phyloP scores from a whole-genome alignment of 2,797 vertebrate species.

The Dromococcyx pavoninus region DNA sequence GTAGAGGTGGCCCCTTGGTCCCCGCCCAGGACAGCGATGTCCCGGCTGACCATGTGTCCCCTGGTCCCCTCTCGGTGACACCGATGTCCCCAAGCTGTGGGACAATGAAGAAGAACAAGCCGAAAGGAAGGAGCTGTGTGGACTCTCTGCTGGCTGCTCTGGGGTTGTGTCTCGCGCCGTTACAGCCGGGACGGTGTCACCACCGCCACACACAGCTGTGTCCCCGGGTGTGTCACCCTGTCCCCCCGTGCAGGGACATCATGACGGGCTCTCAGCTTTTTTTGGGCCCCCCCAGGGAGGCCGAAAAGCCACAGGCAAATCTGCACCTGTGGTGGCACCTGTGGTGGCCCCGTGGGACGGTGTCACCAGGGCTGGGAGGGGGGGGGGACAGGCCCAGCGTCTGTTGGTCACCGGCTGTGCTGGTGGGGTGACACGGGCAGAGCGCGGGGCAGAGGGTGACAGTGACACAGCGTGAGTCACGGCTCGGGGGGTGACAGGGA shows the following conservation, averaged over 20 bases:
- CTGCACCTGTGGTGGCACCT: neutral
- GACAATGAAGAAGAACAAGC: neutral
- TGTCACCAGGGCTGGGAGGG: neutral
- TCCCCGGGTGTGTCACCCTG: neutral
- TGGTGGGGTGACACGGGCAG: neutral
- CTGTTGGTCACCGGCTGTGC: neutral
- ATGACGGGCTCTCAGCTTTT: neutral
- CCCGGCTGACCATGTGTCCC: neutral
- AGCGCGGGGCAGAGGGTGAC: neutral
- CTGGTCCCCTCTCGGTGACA: no score
- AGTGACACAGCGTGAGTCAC: neutral
- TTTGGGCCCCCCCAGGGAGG: neutral
- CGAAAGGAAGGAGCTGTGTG: neutral
- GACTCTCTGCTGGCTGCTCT: neutral
- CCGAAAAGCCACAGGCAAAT: neutral
- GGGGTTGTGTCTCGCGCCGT: neutral
- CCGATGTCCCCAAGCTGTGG: neutral
- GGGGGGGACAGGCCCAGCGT: no score
- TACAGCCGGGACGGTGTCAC: neutral
- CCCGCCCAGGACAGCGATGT: no score
- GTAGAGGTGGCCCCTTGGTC: no score
- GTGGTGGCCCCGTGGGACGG: fast-evolving
- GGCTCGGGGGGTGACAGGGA: no score
- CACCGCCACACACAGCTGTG: fast-evolving
- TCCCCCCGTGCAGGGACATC: neutral